A percentile compares a stretch with the other conserved stretches of the same genome.
Conservation (phyloP, 92 coral and sea anemone genomes). For the Epizoanthus rinbou region DNA sequence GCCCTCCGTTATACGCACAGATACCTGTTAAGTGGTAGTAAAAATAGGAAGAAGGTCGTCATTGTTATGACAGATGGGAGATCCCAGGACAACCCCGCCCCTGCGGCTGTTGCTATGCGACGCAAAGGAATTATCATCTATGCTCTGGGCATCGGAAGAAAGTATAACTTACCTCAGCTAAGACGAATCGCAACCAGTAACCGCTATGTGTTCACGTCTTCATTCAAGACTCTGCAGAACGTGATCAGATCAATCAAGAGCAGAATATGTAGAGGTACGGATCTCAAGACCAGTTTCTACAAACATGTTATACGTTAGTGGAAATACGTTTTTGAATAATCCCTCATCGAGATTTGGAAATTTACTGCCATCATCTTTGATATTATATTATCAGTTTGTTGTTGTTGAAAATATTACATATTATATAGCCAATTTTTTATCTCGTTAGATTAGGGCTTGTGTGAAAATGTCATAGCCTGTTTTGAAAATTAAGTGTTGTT, state of each 20-base stretch:
- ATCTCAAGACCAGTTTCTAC: not conserved
- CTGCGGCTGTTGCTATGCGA: slow-evolving; percentile 48
- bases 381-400: too few relatives aligned
- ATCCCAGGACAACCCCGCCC: slow-evolving; percentile 53
- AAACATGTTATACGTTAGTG: not conserved
- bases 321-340: not conserved
- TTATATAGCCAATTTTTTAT: too few relatives aligned
- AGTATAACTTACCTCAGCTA: slow-evolving; percentile 32
- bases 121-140: slow-evolving; percentile 41
- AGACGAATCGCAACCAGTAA: slow-evolving; percentile 27
- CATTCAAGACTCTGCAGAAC: slow-evolving; percentile 40
- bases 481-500: too few relatives aligned
- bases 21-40: slow-evolving; percentile 41
- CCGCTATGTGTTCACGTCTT: slow-evolving; percentile 28
- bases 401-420: too few relatives aligned
- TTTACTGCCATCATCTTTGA: too few relatives aligned
- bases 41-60: slow-evolving; percentile 44
- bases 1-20: slow-evolving; percentile 53
- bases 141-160: slow-evolving; percentile 51
- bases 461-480: too few relatives aligned
- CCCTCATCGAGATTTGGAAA: too few relatives aligned
- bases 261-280: slow-evolving; percentile 26
- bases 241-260: slow-evolving; percentile 4
- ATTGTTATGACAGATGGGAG: slow-evolving; percentile 63
- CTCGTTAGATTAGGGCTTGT: too few relatives aligned